A percentile compares a stretch with the other conserved stretches of the same genome.
phyloP scores from a whole-genome alignment of 1,140 invertebrate genomes.

The Alviniconcha marisindica region DNA sequence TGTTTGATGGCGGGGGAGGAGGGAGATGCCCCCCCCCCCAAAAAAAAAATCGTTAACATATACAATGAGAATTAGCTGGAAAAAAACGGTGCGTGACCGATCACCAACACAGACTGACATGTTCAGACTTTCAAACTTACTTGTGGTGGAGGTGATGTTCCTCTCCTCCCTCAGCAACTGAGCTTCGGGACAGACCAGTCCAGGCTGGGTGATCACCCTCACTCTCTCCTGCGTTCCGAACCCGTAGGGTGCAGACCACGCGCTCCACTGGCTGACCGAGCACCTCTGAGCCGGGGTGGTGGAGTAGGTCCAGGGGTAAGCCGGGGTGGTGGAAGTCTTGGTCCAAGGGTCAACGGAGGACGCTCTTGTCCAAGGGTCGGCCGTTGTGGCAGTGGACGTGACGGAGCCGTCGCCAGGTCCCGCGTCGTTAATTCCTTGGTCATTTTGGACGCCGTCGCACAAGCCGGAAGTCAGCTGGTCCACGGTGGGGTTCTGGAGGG shows the following conservation, averaged over 20 bases:
- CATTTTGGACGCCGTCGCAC: too few relatives aligned
- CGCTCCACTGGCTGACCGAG: constrained; percentile 12
- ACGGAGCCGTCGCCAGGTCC: too few relatives aligned
- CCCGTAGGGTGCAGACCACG: not conserved
- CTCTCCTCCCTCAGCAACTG: not conserved
- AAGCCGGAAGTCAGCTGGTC: too few relatives aligned
- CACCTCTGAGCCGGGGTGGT: not conserved
- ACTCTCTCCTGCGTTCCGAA: constrained; percentile 8
- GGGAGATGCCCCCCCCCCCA: too few relatives aligned
- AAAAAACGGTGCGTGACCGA: not conserved
- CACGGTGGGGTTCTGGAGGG: too few relatives aligned
- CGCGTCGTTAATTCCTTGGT: too few relatives aligned
- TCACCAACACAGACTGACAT: not conserved
- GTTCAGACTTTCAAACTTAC: too few relatives aligned
- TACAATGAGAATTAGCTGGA: not conserved
- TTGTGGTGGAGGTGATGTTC: not conserved
- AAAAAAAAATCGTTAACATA: not conserved
- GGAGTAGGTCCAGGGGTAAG: not conserved
- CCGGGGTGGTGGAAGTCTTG: too few relatives aligned
- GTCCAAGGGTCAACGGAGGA: too few relatives aligned
- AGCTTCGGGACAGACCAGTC: constrained; percentile 5
- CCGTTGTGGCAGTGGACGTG: too few relatives aligned
- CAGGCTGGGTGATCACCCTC: not conserved
- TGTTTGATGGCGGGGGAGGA: too few relatives aligned
- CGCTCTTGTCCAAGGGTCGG: too few relatives aligned